Evolutionary conservation across 2,888 invertebrate species (phyloP).

Genomic region (Drosophila hamatofila): DNA sequence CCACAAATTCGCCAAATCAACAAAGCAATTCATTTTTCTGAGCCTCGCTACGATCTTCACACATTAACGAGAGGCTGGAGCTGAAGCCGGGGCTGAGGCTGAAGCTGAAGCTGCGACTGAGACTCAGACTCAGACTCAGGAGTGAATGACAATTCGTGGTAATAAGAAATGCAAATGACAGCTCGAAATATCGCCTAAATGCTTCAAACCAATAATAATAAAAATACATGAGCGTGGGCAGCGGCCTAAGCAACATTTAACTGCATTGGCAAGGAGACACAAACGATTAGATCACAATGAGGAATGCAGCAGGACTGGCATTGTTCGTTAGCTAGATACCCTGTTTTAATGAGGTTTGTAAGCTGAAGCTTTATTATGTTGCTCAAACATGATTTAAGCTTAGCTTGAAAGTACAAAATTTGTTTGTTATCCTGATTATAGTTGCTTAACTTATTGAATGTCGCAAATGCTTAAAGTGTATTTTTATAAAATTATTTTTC

Average conservation of each 20-base stretch:
- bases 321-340: neutral
- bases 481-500: too few relatives aligned
- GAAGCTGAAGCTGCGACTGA: neutral
- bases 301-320: neutral
- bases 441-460: too few relatives aligned
- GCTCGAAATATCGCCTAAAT: conserved; percentile 57
- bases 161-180: conserved; percentile 77
- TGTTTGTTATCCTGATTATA: too few relatives aligned
- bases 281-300: conserved; percentile 78
- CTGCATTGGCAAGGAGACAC: conserved; percentile 25
- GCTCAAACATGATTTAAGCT: too few relatives aligned
- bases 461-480: too few relatives aligned
- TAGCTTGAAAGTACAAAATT: too few relatives aligned
- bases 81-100: neutral
- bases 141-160: conserved; percentile 70
- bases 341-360: neutral
- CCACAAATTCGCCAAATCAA: conserved; percentile 71
- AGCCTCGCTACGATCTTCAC: conserved; percentile 66
- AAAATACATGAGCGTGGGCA: conserved; percentile 77
- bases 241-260: conserved; percentile 29
- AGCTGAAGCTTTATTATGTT: neutral
- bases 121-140: neutral
- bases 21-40: conserved; percentile 75
- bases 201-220: conserved; percentile 79
- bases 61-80: conserved; percentile 55